A percentile compares a stretch with the other conserved stretches of the same genome.
Conservation (phyloP, 2,888 invertebrate genomes). For the Hydriomena furcata region DNA sequence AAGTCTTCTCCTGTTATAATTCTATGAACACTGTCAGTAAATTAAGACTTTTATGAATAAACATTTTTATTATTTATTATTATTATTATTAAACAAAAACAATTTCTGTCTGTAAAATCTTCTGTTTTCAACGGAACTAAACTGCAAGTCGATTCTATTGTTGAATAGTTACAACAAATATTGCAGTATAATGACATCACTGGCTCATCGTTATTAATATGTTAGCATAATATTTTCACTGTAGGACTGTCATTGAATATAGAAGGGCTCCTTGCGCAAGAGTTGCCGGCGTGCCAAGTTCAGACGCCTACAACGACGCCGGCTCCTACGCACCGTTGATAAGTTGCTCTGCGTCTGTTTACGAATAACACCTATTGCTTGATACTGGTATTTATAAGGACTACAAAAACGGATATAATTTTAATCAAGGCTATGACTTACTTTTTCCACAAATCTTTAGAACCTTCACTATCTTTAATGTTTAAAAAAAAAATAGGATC, state of each 20-base stretch:
- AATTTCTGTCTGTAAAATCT: too few relatives aligned
- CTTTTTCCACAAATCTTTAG: too few relatives aligned
- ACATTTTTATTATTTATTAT: too few relatives aligned
- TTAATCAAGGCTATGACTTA: too few relatives aligned
- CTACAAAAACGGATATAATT: background rate
- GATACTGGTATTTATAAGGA: slow-evolving; percentile 11
- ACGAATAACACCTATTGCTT: slow-evolving; percentile 32
- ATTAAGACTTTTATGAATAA: too few relatives aligned
- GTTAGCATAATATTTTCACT: slow-evolving; percentile 20
- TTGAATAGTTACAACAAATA: slow-evolving; percentile 10
- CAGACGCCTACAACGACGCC: slow-evolving; percentile 63
- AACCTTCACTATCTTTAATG: too few relatives aligned
- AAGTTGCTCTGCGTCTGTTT: slow-evolving; percentile 42
- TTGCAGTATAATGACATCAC: slow-evolving; percentile 16
- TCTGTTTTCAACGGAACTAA: too few relatives aligned
- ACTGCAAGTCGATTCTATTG: slow-evolving; percentile 6
- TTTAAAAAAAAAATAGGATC: too few relatives aligned
- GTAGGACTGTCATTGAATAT: slow-evolving; percentile 47
- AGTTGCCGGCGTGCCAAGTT: slow-evolving; percentile 62
- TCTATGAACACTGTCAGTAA: too few relatives aligned
- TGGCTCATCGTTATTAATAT: slow-evolving; percentile 14
- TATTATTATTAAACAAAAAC: too few relatives aligned
- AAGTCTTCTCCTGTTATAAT: too few relatives aligned
- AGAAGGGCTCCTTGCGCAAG: slow-evolving; percentile 69
- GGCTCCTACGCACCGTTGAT: slow-evolving; percentile 59